Evolutionary conservation across 1,140 invertebrate species (phyloP).

Genomic region (Drosophila orena): DNA sequence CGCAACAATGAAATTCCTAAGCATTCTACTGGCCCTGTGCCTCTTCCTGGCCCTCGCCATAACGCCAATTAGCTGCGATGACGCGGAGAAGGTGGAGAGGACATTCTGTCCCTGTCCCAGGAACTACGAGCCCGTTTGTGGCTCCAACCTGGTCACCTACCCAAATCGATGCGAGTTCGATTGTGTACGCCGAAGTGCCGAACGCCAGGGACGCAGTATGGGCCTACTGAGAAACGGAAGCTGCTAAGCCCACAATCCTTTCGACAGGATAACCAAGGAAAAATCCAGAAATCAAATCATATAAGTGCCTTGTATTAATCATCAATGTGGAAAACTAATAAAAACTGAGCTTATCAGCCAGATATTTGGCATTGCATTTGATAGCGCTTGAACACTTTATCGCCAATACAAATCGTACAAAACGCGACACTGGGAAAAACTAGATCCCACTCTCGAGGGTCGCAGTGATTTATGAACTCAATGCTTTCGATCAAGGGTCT

Average conservation of each 20-base stretch:
- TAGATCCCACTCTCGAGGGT: neutral
- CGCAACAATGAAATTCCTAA: conserved; percentile 55
- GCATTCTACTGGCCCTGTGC: conserved; percentile 59
- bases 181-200: conserved; percentile 68
- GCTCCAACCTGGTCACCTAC: conserved; percentile 85
- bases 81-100: neutral
- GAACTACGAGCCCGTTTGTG: conserved; percentile 86
- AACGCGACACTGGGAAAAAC: conserved; percentile 20
- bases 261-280: conserved; percentile 3
- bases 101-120: conserved; percentile 85
- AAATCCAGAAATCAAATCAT: conserved; percentile 8
- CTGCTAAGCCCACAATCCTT: conserved; percentile 41
- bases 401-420: conserved; percentile 30
- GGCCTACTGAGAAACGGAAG: conserved; percentile 52
- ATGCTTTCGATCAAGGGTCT: neutral
- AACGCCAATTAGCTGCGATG: conserved; percentile 17
- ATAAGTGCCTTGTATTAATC: conserved; percentile 52
- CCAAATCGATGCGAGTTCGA: conserved; percentile 85
- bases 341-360: conserved; percentile 60
- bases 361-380: conserved; percentile 43
- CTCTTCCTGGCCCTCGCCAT: conserved; percentile 46
- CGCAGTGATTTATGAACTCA: conserved; percentile 20
- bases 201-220: conserved; percentile 71
- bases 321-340: conserved; percentile 47
- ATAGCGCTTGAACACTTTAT: conserved; percentile 57